Evolutionary conservation across 2,888 invertebrate species (phyloP), one percentile per base, ranked within the genome.

Genomic region (Stratiomys singularior): DNA sequence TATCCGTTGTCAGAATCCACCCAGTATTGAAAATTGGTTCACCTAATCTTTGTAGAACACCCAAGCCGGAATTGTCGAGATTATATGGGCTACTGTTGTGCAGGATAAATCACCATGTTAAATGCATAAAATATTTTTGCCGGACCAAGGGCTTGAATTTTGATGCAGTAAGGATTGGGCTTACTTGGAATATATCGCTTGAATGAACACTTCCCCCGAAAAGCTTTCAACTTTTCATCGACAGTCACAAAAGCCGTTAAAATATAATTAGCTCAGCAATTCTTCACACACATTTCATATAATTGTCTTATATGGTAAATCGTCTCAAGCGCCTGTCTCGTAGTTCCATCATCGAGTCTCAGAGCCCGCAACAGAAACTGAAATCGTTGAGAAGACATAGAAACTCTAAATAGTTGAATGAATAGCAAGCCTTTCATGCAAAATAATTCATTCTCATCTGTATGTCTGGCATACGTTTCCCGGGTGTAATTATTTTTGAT

Each of bases 161-260:
- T 52, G 52, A 52, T 52, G 52, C 52, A 5, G 18, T 52, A 52
- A 13, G 52, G 52, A 52, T 52, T 52, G 18, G 52, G 52, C 18
- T 52, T 52, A 18, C 18, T 52, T 52, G 52, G 52, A 15, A 52
- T 52, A 52, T 52, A 52, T 18, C 15, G 52, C 15, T 15, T 52
- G 18, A 52, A 52, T 18, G 4, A n/a, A 15, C 52, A 52, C 7
- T 18, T 52, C 4, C 15, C 15, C 4, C 52, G 52, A 52, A 52
- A 52, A n/a, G 52, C 52, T 18, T 52, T 15, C 52, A 4, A 15
- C 15, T 52, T 52, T 18, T 52, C 52, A 52, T 52, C 52, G 15
- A 52, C 52, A 52, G 52, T 52, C 52, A 52, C 52, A 52, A 52
- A 52, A 52, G 52, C 52, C 15, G 52, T 9, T 52, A 52, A 52